phyloP scores from a whole-genome alignment of 2,888 invertebrate species.

The Spisula subtruncata region DNA sequence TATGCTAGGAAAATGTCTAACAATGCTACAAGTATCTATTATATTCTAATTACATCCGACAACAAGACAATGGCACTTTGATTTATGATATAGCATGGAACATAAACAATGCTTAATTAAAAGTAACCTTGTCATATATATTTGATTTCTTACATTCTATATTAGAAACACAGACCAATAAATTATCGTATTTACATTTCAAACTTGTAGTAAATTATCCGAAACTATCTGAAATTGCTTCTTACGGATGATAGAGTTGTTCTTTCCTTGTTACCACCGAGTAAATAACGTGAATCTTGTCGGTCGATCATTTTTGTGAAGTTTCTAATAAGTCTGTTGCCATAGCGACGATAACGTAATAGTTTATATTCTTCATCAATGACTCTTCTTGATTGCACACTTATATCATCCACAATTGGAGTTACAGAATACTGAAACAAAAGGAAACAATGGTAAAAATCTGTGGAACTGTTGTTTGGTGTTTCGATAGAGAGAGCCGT shows the following conservation, averaged over 20 bases:
- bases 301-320: constrained; percentile 59
- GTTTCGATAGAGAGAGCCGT: not conserved
- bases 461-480: not conserved
- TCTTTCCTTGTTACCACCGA: constrained; percentile 41
- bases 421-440: constrained; percentile 53
- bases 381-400: constrained; percentile 48
- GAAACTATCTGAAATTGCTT: not conserved
- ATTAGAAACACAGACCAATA: not conserved
- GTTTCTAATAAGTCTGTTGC: constrained; percentile 62
- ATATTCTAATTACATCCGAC: not conserved
- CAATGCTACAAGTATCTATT: not conserved
- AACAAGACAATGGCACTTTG: no score
- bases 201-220: not conserved
- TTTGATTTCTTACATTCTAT: not conserved
- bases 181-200: not conserved
- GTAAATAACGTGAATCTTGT: constrained; percentile 40
- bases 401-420: constrained; percentile 51
- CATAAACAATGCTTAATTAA: no score
- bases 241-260: constrained; percentile 41
- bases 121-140: not conserved
- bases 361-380: constrained; percentile 62
- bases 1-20: not conserved
- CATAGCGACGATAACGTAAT: constrained; percentile 65
- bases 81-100: no score
- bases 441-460: not conserved